Evolutionary conservation across 1,140 invertebrate genomes (phyloP).

Genomic region (Scaptomyza montana): DNA sequence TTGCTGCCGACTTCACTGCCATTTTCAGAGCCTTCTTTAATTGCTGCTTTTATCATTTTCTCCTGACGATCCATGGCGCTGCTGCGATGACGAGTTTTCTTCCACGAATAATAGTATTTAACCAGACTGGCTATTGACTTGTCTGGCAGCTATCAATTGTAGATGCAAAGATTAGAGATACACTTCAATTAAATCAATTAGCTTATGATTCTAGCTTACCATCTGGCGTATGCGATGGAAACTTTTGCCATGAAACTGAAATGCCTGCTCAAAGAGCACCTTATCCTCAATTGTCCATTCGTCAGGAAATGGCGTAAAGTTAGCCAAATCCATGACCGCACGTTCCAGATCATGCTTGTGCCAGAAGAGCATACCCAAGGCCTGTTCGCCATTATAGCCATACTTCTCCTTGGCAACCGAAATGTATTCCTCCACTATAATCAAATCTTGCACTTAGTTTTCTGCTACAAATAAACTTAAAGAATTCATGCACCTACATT

Average conservation of each 20-base stretch:
- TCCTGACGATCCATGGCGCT: conserved; percentile 94
- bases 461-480: background rate
- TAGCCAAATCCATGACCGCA: conserved; percentile 95
- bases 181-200: too few relatives aligned
- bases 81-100: conserved; percentile 95
- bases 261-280: conserved; percentile 98
- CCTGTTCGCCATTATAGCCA: conserved; percentile 98
- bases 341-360: conserved; percentile 98
- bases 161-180: too few relatives aligned
- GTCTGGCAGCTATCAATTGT: conserved; percentile 90
- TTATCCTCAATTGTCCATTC: conserved; percentile 99
- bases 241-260: conserved; percentile 99
- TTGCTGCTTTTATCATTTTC: conserved; percentile 84
- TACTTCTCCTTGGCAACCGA: conserved; percentile 98
- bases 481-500: conserved; percentile 87
- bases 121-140: conserved; percentile 98
- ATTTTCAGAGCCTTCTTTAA: conserved; percentile 90
- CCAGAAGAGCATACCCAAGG: conserved; percentile 98
- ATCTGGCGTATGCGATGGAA: conserved; percentile 98
- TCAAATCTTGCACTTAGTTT: background rate
- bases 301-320: conserved; percentile 98
- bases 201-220: conserved; percentile 86
- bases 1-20: conserved; percentile 90
- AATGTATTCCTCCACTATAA: conserved; percentile 96
- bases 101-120: conserved; percentile 99